These are phyloP conservation scores for Endotricha flammealis DNA, from an alignment of 2,888 invertebrate genomes.

Conservation along the genomic window DNA sequence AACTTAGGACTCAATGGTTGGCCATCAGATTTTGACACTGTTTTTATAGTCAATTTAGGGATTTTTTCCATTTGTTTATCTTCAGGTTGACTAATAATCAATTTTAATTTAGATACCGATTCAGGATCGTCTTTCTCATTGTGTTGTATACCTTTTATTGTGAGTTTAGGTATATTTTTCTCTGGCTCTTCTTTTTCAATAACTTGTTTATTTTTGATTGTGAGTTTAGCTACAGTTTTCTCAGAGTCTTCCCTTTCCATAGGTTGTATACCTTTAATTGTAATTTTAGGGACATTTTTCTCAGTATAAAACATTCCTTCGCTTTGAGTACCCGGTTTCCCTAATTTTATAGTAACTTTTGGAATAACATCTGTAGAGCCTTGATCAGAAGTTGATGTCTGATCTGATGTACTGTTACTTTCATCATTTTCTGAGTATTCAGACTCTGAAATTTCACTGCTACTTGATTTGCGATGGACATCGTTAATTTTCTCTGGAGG, in stretches of 20 bases:
- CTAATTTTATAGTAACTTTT: conserved; percentile 69
- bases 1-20: conserved; percentile 69
- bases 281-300: conserved; percentile 64
- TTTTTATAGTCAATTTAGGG: conserved; percentile 69
- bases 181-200: conserved; percentile 54
- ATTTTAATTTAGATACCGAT: conserved; percentile 54
- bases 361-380: conserved; percentile 55
- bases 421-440: conserved; percentile 77
- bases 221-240: conserved; percentile 45
- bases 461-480: conserved; percentile 67
- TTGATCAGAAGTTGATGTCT: conserved; percentile 63
- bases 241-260: conserved; percentile 52
- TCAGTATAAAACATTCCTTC: conserved; percentile 68
- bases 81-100: conserved; percentile 58
- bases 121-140: conserved; percentile 51
- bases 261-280: conserved; percentile 60
- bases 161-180: conserved; percentile 64
- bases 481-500: conserved; percentile 68
- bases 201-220: conserved; percentile 60
- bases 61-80: conserved; percentile 55
- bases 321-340: conserved; percentile 63
- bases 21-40: conserved; percentile 50
- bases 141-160: conserved; percentile 60
- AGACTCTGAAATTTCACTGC: conserved; percentile 74
- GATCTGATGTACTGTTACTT: conserved; percentile 66